phyloP scores from a whole-genome alignment of 1,140 invertebrate genomes.

The Lasioglossum albipes region DNA sequence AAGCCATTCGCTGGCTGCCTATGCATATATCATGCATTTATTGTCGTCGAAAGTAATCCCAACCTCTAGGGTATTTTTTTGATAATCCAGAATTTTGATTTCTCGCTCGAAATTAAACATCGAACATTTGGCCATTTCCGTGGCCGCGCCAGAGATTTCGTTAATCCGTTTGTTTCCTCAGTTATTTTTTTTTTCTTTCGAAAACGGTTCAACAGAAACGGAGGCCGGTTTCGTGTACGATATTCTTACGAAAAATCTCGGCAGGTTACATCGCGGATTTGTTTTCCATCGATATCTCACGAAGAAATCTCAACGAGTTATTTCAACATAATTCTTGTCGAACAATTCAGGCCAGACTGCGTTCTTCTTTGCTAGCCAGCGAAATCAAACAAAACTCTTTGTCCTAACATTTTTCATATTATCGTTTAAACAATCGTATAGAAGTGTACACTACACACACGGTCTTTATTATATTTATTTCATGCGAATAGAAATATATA shows the following conservation, averaged over 20 bases:
- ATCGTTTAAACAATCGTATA: neutral
- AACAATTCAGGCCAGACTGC: neutral
- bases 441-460: neutral
- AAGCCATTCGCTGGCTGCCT: neutral
- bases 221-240: neutral
- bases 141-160: neutral
- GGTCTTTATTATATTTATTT: slow-evolving; percentile 14
- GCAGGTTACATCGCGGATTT: slow-evolving; percentile 26
- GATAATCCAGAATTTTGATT: slow-evolving; percentile 14
- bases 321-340: neutral
- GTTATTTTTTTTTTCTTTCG: neutral
- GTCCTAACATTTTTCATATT: neutral
- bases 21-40: neutral
- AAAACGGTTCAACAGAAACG: neutral
- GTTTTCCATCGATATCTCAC: neutral
- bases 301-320: neutral
- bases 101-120: neutral
- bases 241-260: neutral
- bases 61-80: neutral
- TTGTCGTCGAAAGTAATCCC: slow-evolving; percentile 2
- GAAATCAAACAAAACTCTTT: neutral
- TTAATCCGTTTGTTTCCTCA: neutral
- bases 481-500: neutral
- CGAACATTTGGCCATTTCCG: neutral
- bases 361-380: neutral